Conservation (phyloP, 2,888 invertebrate genomes). For the Crepidodera aurea region DNA sequence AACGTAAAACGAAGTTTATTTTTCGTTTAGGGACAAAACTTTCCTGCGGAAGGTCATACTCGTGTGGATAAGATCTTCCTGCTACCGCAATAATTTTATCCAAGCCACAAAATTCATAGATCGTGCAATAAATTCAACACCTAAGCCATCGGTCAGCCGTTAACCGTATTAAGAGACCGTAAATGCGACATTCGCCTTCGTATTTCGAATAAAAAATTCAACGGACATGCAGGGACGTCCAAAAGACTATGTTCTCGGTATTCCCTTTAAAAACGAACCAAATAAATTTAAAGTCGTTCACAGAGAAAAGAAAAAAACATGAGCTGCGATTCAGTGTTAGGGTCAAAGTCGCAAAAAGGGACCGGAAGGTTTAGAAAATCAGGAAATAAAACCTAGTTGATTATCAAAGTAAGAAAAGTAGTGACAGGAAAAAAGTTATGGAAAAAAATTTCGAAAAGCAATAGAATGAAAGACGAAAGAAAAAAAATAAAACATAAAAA, state of each 20-base stretch:
- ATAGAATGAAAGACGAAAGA: too few species aligned
- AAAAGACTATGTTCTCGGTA: not conserved
- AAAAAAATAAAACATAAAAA: too few species aligned
- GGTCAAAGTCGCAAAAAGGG: too few species aligned
- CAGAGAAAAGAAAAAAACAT: too few species aligned
- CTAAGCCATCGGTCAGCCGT: slow-evolving; percentile 30
- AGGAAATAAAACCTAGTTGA: too few species aligned
- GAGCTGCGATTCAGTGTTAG: too few species aligned
- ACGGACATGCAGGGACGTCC: not conserved
- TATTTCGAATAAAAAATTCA: slow-evolving; percentile 25
- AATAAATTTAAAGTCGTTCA: too few species aligned
- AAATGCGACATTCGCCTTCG: slow-evolving; percentile 23
- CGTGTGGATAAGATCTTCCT: not conserved
- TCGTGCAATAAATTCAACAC: slow-evolving; percentile 27
- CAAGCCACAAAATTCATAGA: slow-evolving; percentile 12
- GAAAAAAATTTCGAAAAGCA: too few species aligned
- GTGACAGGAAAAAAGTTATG: too few species aligned
- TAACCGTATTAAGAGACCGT: slow-evolving; percentile 25
- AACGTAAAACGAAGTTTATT: too few species aligned
- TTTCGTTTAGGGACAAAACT: not conserved
- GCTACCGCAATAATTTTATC: slow-evolving; percentile 14
- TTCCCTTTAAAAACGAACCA: not conserved
- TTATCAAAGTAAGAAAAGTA: too few species aligned
- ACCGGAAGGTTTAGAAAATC: too few species aligned
- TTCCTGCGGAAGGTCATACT: not conserved